Percentiles rank a stretch among this genome's conserved stretches.
Evolutionary conservation across 2,888 invertebrate species (phyloP).

Genomic region (Hartigia nigra): DNA sequence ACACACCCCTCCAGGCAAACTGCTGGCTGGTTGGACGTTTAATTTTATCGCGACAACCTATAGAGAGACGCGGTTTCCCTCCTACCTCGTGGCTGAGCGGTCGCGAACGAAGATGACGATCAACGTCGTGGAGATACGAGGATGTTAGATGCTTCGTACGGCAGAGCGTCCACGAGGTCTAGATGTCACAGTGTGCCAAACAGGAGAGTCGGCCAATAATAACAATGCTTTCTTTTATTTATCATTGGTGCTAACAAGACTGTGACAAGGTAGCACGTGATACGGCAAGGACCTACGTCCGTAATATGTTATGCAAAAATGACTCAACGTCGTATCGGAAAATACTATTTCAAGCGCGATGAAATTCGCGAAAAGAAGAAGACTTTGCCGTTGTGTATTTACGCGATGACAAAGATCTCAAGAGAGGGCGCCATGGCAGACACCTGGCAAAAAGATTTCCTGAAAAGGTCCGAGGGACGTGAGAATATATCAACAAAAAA

Average conservation of each 20-base stretch:
- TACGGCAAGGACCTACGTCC: not conserved
- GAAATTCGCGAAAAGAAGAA: not conserved
- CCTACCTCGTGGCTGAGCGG: not conserved
- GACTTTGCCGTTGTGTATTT: not conserved
- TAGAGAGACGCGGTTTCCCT: not conserved
- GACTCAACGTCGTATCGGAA: not conserved
- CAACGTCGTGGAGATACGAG: not conserved
- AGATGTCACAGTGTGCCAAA: not conserved
- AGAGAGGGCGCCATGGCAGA: not conserved
- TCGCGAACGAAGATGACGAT: not conserved
- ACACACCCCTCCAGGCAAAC: slow-evolving; percentile 26
- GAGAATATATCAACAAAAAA: not conserved
- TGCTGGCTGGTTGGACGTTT: slow-evolving; percentile 32
- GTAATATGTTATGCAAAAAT: slow-evolving; percentile 2
- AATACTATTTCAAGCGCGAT: not conserved
- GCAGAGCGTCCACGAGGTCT: too few species aligned
- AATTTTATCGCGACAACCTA: slow-evolving; percentile 41
- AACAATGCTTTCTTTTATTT: slow-evolving; percentile 16
- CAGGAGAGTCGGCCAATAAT: slow-evolving; percentile 14
- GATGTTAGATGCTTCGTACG: not conserved
- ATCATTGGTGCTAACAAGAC: not conserved
- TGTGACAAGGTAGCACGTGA: slow-evolving; percentile 1
- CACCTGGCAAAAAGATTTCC: not conserved
- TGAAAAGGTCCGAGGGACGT: not conserved
- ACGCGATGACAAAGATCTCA: not conserved